Percentiles rank a stretch among this genome's conserved stretches.
Evolutionary conservation across 2,797 vertebrate genomes (phyloP).

Genomic region (Gymnoscopelus braueri): DNA sequence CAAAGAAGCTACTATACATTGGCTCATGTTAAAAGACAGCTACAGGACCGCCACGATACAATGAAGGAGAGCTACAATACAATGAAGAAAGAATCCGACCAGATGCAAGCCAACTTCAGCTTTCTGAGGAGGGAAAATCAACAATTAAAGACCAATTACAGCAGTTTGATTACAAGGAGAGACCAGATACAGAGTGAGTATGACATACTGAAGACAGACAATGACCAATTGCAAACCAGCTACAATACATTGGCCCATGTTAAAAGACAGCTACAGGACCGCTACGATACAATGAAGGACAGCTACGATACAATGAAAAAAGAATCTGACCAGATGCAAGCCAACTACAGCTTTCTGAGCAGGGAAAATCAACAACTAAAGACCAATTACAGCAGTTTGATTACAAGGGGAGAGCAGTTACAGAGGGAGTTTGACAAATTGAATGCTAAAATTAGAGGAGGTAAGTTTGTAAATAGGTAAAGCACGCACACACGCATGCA

Average conservation of each 20-base stretch:
- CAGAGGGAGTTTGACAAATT: slow-evolving; percentile 18
- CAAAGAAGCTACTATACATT: not conserved
- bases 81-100: not conserved
- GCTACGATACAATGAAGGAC: not conserved
- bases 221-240: not conserved
- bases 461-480: slow-evolving; percentile 14
- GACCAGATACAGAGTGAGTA: slow-evolving; percentile 7
- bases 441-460: slow-evolving; percentile 21
- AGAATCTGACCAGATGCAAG: too few relatives aligned
- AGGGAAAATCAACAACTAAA: not conserved
- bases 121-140: too few relatives aligned
- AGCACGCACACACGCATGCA: not conserved
- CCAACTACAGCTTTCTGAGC: not conserved
- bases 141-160: not conserved
- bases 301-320: not conserved
- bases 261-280: not conserved
- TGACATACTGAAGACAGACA: not conserved
- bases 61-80: not conserved
- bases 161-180: not conserved
- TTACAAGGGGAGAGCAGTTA: not conserved
- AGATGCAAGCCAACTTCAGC: not conserved
- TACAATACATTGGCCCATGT: not conserved
- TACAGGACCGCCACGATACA: not conserved
- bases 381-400: not conserved
- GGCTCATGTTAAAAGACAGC: not conserved